Conservation (phyloP, 1,140 invertebrate species). For the Latrodectus geometricus region DNA sequence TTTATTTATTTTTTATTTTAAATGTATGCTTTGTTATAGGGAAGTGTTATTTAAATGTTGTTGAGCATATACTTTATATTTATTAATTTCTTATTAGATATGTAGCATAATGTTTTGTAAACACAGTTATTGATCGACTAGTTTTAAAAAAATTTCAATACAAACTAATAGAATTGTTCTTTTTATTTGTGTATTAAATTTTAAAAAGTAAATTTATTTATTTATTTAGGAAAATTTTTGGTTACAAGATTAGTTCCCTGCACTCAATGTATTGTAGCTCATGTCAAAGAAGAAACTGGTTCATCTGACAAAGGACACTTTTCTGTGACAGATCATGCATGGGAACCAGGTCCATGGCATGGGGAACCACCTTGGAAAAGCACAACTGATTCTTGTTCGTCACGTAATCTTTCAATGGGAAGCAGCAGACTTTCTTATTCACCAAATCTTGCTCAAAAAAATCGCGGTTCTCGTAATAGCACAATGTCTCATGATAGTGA, state of each 20-base stretch:
- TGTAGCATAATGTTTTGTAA: too few relatives aligned
- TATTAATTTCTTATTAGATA: too few relatives aligned
- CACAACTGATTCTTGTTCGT: constrained; percentile 29
- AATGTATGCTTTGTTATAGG: too few relatives aligned
- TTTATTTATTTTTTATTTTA: background rate
- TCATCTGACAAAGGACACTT: constrained; percentile 54
- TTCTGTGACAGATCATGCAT: constrained; percentile 57
- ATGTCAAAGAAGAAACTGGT: constrained; percentile 58
- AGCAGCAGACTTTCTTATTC: constrained; percentile 42
- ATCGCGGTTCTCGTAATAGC: constrained; percentile 78
- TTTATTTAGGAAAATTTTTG: constrained; percentile 74
- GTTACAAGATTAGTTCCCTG: constrained; percentile 96
- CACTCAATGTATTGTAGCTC: constrained; percentile 78
- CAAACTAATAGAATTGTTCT: background rate
- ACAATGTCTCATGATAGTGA: constrained; percentile 79
- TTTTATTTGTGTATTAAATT: background rate
- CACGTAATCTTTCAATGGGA: constrained; percentile 14
- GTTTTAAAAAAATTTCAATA: background rate
- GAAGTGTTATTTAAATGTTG: too few relatives aligned
- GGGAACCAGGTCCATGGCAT: constrained; percentile 53
- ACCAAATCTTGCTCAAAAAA: constrained; percentile 62
- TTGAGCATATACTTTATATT: too few relatives aligned
- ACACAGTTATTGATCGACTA: background rate
- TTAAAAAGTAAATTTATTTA: too few relatives aligned
- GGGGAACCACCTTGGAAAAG: constrained; percentile 37